Percentiles rank a stretch among this genome's conserved stretches.
Conservation (phyloP, 2,888 invertebrate species). For the Callinectes sapidus region DNA sequence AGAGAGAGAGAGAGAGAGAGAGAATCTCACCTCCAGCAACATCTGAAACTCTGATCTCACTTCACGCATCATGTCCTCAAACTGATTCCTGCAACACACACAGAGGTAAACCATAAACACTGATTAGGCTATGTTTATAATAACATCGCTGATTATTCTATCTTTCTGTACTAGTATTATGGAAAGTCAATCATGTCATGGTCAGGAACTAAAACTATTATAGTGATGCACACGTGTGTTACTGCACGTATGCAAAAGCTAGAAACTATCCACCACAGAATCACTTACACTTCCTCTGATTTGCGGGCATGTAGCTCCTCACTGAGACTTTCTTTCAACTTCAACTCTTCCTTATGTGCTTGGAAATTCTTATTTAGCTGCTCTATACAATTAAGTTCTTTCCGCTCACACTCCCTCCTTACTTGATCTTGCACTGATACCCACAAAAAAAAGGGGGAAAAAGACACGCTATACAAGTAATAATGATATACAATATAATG, state of each 20-base stretch:
- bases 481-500: too few relatives aligned
- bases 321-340: neutral
- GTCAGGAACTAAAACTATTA: neutral
- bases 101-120: neutral
- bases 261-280: neutral
- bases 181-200: too few relatives aligned
- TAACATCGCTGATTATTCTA: too few relatives aligned
- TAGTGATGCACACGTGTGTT: neutral
- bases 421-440: neutral
- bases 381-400: neutral
- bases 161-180: neutral
- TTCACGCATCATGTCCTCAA: neutral
- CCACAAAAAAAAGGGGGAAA: too few relatives aligned
- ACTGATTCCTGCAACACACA: neutral
- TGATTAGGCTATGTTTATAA: neutral
- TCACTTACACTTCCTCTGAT: neutral
- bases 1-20: too few relatives aligned
- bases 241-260: neutral
- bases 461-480: too few relatives aligned
- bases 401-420: neutral
- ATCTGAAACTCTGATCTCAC: neutral
- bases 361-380: neutral
- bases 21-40: neutral
- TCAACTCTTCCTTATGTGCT: neutral
- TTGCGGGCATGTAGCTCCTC: neutral